A percentile compares a stretch with the other conserved stretches of the same genome.
Conservation (phyloP, 2,113 vertebrate species). For the Naja naja region DNA sequence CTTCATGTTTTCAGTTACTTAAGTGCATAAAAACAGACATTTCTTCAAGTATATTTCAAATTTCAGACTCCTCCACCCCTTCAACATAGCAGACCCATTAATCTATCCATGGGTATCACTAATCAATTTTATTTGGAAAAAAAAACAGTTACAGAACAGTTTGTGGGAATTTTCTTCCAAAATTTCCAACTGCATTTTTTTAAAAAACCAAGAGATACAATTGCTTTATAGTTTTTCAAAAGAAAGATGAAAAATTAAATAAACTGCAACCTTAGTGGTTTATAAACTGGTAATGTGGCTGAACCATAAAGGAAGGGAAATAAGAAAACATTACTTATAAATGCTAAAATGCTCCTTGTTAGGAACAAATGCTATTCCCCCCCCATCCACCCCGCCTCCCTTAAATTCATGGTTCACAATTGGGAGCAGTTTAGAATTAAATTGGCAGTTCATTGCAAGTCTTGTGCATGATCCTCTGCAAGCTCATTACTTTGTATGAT, state of each 20-base stretch:
- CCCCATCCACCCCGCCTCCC: not conserved
- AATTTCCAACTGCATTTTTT: not conserved
- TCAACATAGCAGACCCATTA: not conserved
- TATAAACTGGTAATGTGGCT: not conserved
- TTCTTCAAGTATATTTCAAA: not conserved
- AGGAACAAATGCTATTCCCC: not conserved
- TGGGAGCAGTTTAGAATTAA: not conserved
- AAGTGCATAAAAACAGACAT: not conserved
- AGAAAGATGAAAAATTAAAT: conserved; percentile 22
- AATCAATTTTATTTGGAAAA: conserved; percentile 37
- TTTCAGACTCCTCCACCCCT: not conserved
- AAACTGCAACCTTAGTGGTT: not conserved
- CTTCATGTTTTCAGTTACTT: not conserved
- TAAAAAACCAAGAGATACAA: conserved; percentile 1
- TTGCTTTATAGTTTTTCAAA: conserved; percentile 8
- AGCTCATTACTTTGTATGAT: not conserved
- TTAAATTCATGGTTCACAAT: not conserved
- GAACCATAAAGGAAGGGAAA: not conserved
- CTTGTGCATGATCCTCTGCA: conserved; percentile 19
- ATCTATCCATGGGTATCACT: conserved; percentile 5
- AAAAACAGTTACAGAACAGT: conserved; percentile 17
- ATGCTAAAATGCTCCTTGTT: not conserved
- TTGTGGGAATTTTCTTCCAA: not conserved
- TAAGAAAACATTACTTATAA: conserved; percentile 14
- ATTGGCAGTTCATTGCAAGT: not conserved